Percentiles rank a stretch among this genome's conserved stretches.
phyloP scores from a whole-genome alignment of 2,113 vertebrate species.

The Hydrolagus affinis region DNA sequence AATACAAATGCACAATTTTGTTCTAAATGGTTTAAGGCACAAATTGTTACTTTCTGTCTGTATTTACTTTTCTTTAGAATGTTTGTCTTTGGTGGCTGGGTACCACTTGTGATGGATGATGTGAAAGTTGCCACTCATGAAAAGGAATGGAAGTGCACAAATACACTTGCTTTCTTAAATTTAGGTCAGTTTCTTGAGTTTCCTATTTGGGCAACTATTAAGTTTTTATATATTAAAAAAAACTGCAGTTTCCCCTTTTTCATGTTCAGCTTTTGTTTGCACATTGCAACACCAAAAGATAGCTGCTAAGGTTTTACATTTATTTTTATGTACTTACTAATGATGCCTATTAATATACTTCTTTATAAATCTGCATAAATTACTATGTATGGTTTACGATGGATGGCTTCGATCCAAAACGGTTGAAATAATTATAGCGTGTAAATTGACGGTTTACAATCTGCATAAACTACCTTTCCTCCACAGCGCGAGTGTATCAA shows the following conservation, averaged over 20 bases:
- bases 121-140: conserved; percentile 53
- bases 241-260: neutral
- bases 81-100: conserved; percentile 94
- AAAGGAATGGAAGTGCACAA: conserved; percentile 83
- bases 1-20: conserved; percentile 27
- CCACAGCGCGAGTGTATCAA: too few relatives aligned
- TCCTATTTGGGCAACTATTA: conserved; percentile 19
- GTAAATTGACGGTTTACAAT: neutral
- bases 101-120: conserved; percentile 67
- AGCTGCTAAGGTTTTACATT: neutral
- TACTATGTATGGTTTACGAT: too few relatives aligned
- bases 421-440: too few relatives aligned
- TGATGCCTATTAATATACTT: neutral
- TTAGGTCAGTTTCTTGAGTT: conserved; percentile 65
- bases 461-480: too few relatives aligned
- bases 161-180: conserved; percentile 76
- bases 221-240: neutral
- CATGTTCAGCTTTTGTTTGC: neutral
- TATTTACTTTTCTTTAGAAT: conserved; percentile 63
- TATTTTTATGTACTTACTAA: neutral
- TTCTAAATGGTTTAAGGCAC: conserved; percentile 29
- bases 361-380: too few relatives aligned
- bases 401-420: too few relatives aligned
- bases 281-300: neutral
- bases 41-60: conserved; percentile 39